A percentile compares a stretch with the other conserved stretches of the same genome.
Evolutionary conservation across 2,888 invertebrate genomes (phyloP).

Genomic region (Tyria jacobaeae): DNA sequence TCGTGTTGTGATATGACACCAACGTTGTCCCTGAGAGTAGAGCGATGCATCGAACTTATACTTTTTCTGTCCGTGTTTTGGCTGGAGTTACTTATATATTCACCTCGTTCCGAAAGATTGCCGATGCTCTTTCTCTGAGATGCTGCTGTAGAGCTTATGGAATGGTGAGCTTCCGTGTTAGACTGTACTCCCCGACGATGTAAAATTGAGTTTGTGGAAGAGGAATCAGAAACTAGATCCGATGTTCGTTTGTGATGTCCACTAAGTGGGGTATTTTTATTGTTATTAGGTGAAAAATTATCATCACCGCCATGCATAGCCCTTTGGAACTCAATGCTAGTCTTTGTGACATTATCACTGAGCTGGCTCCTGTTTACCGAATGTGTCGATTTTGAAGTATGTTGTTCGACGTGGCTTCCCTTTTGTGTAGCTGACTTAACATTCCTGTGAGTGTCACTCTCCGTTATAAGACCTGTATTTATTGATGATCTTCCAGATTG

Average conservation of each 20-base stretch:
- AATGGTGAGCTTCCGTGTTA: conserved; percentile 90
- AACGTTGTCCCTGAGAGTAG: conserved; percentile 86
- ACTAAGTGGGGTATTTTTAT: conserved; percentile 67
- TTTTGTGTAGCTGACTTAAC: conserved; percentile 50
- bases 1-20: conserved; percentile 84
- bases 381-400: conserved; percentile 64
- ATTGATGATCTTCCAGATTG: conserved; percentile 46
- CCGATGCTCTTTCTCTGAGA: conserved; percentile 93
- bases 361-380: conserved; percentile 74
- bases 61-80: conserved; percentile 91
- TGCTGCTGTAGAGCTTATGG: conserved; percentile 91
- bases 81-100: conserved; percentile 88
- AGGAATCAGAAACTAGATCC: conserved; percentile 90
- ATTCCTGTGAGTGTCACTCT: conserved; percentile 52
- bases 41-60: conserved; percentile 92
- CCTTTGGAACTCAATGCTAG: conserved; percentile 84
- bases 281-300: conserved; percentile 48
- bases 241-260: conserved; percentile 91
- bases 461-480: conserved; percentile 43
- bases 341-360: conserved; percentile 81
- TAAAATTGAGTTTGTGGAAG: conserved; percentile 91
- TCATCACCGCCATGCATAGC: conserved; percentile 82
- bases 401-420: conserved; percentile 60
- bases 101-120: conserved; percentile 91
- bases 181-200: conserved; percentile 91